Percentiles rank a stretch among this genome's conserved stretches.
These are phyloP conservation scores for Sitta carolinensis DNA, from an alignment of 2,797 vertebrate species.

Conservation along the genomic window DNA sequence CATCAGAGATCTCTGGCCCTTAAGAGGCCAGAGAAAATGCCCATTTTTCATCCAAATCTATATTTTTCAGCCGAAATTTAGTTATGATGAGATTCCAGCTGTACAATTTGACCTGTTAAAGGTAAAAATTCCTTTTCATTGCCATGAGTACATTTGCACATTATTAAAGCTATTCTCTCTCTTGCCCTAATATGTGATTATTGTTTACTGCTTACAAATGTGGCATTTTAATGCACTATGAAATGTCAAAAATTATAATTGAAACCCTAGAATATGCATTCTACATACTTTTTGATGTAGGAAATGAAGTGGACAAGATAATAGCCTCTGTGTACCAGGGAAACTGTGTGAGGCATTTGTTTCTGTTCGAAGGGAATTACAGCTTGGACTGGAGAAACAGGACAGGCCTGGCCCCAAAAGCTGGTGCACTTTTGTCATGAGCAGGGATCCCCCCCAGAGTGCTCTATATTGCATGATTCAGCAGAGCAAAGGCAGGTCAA, in stretches of 20 bases:
- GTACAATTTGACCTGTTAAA: background rate
- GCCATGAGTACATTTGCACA: background rate
- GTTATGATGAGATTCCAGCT: background rate
- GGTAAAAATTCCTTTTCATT: background rate
- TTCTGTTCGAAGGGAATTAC: background rate
- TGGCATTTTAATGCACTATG: background rate
- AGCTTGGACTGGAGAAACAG: background rate
- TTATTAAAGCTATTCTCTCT: background rate
- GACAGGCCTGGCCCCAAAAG: background rate
- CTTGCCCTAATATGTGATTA: background rate
- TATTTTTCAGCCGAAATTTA: background rate
- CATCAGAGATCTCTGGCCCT: background rate
- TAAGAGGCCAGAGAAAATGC: background rate
- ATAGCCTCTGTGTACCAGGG: background rate
- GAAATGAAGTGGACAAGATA: background rate
- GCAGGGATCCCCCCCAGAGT: background rate
- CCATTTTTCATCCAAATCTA: background rate
- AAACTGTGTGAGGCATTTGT: background rate
- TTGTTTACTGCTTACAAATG: background rate
- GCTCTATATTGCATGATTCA: accelerated
- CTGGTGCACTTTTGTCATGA: accelerated
- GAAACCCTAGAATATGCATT: background rate
- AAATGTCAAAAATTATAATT: background rate
- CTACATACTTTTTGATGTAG: background rate
- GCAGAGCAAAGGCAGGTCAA: background rate